phyloP scores from a whole-genome alignment of 2,888 invertebrate species.

The Sericinus montela region DNA sequence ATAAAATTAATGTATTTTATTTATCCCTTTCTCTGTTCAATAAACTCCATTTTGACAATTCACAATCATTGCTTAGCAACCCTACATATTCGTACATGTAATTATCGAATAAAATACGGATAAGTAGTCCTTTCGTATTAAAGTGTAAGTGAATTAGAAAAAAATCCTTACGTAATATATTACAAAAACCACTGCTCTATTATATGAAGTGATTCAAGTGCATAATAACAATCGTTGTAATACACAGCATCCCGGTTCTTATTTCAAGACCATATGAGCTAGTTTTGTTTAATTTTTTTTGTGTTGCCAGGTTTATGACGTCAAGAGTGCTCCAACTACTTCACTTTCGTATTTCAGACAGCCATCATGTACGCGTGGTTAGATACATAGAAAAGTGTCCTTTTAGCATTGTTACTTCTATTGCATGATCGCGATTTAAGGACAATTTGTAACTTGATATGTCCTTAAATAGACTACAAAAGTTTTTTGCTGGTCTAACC shows the following conservation, averaged over 20 bases:
- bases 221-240: background rate
- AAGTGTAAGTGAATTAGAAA: constrained; percentile 11
- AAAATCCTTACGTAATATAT: constrained; percentile 2
- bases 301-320: constrained; percentile 4
- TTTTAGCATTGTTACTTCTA: constrained; percentile 17
- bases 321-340: constrained; percentile 22
- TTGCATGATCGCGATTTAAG: constrained; percentile 17
- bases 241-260: background rate
- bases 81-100: background rate
- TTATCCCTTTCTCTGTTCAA: too few species aligned
- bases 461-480: constrained; percentile 4
- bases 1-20: too few species aligned
- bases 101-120: constrained; percentile 17
- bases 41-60: too few species aligned
- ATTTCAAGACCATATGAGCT: background rate
- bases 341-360: constrained; percentile 23
- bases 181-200: background rate
- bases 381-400: constrained; percentile 28
- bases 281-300: background rate
- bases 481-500: background rate
- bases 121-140: constrained; percentile 5
- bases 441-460: constrained; percentile 21
- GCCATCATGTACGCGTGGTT: constrained; percentile 25
- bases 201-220: background rate
- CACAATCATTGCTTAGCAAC: background rate